These are phyloP conservation scores for Ceraclea dissimilis DNA, from an alignment of 2,888 invertebrate species.

Conservation along the genomic window DNA sequence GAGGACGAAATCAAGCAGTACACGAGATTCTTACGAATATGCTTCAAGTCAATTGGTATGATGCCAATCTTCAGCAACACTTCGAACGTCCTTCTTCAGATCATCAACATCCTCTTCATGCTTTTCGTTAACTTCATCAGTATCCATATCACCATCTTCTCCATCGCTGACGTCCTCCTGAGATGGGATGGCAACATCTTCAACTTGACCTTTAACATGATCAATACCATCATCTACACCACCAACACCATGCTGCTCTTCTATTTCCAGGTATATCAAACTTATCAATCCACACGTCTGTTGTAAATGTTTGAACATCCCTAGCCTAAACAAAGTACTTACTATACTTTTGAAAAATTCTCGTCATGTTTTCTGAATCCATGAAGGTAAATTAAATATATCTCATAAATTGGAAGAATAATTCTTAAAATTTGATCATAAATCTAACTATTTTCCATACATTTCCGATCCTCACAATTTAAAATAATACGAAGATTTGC, in stretches of 20 bases:
- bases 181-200: constrained; percentile 21
- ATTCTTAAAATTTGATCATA: too few species aligned
- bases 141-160: constrained; percentile 16
- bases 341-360: too few species aligned
- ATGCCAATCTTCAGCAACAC: constrained; percentile 14
- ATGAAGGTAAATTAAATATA: too few species aligned
- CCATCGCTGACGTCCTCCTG: constrained; percentile 14
- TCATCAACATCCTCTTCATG: constrained; percentile 10
- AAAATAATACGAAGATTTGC: too few species aligned
- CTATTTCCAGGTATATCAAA: constrained; percentile 24
- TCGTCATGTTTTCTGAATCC: too few species aligned
- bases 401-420: too few species aligned
- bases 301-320: too few species aligned
- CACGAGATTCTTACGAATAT: constrained; percentile 13
- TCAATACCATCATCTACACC: constrained; percentile 19
- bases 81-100: background rate
- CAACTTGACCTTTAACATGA: constrained; percentile 17
- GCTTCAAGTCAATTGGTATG: constrained; percentile 21
- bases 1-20: constrained; percentile 16
- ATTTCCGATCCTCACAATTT: too few species aligned
- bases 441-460: too few species aligned
- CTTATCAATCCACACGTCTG: too few species aligned
- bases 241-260: constrained; percentile 17
- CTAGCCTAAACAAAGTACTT: too few species aligned
- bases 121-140: constrained; percentile 18